Evolutionary conservation across 2,113 vertebrate genomes (phyloP).

Genomic region (Brienomyrus longianalis): DNA sequence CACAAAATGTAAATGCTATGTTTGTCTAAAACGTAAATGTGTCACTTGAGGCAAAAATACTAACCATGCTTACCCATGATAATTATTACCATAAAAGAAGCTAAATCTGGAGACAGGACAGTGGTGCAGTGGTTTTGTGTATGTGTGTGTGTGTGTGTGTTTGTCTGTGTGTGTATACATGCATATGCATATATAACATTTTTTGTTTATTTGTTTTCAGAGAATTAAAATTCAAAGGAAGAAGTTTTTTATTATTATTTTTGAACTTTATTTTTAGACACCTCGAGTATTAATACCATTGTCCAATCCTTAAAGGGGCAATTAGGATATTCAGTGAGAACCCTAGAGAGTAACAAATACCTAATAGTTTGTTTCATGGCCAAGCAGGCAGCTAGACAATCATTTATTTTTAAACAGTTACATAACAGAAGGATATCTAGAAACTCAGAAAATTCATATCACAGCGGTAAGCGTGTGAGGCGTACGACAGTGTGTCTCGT

Average conservation of each 20-base stretch:
- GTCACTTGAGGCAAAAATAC: not conserved
- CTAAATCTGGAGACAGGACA: not conserved
- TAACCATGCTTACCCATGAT: not conserved
- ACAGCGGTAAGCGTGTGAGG: not conserved
- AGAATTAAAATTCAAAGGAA: not conserved
- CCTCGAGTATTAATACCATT: not conserved
- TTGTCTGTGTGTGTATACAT: too few relatives aligned
- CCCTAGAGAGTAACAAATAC: not conserved
- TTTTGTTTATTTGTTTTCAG: not conserved
- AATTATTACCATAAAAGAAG: not conserved
- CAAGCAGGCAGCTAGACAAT: not conserved
- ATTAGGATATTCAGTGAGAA: not conserved
- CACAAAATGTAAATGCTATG: not conserved
- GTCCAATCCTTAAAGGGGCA: not conserved
- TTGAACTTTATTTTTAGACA: not conserved
- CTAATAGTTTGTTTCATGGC: not conserved
- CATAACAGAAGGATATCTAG: not conserved
- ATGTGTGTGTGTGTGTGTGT: too few relatives aligned
- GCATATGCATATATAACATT: not conserved
- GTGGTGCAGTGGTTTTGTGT: not conserved
- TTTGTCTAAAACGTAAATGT: not conserved
- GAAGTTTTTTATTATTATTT: not conserved
- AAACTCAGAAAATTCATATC: not conserved
- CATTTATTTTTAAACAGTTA: slow-evolving; percentile 8
- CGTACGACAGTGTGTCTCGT: not conserved